phyloP scores from a whole-genome alignment of 1,140 invertebrate genomes.

The Rhyacophila brunnea region DNA sequence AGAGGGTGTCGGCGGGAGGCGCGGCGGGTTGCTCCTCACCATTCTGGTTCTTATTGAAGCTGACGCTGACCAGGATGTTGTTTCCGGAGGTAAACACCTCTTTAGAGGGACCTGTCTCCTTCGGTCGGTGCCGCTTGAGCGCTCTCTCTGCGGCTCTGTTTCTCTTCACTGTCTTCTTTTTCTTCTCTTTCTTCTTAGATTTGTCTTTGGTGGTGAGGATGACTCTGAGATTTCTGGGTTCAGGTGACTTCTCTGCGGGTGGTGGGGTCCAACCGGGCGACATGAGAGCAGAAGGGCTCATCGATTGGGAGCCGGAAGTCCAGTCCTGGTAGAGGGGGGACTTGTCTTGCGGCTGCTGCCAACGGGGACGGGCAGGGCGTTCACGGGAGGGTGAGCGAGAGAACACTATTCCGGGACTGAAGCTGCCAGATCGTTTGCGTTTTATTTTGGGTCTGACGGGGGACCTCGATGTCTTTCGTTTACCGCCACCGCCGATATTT shows the following conservation, averaged over 20 bases:
- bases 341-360: slow-evolving; percentile 12
- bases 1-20: slow-evolving; percentile 37
- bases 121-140: slow-evolving; percentile 43
- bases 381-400: slow-evolving; percentile 26
- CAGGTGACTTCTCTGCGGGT: slow-evolving; percentile 39
- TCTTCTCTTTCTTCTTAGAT: slow-evolving; percentile 50
- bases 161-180: slow-evolving; percentile 60
- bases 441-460: slow-evolving; percentile 36
- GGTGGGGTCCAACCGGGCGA: slow-evolving; percentile 54
- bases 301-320: slow-evolving; percentile 46
- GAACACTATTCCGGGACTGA: slow-evolving; percentile 33
- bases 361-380: background rate
- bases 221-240: slow-evolving; percentile 43
- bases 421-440: slow-evolving; percentile 37
- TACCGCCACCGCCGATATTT: slow-evolving; percentile 37
- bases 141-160: slow-evolving; percentile 47
- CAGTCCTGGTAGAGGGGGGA: slow-evolving; percentile 31
- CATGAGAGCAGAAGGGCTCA: slow-evolving; percentile 39
- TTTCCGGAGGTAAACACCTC: slow-evolving; percentile 90
- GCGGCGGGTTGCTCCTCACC: slow-evolving; percentile 50
- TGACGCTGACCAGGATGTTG: slow-evolving; percentile 88
- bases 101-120: slow-evolving; percentile 67
- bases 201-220: slow-evolving; percentile 41
- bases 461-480: slow-evolving; percentile 32
- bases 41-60: slow-evolving; percentile 76